These are phyloP conservation scores for Hylia prasina DNA, from an alignment of 2,113 vertebrate species.

Conservation along the genomic window DNA sequence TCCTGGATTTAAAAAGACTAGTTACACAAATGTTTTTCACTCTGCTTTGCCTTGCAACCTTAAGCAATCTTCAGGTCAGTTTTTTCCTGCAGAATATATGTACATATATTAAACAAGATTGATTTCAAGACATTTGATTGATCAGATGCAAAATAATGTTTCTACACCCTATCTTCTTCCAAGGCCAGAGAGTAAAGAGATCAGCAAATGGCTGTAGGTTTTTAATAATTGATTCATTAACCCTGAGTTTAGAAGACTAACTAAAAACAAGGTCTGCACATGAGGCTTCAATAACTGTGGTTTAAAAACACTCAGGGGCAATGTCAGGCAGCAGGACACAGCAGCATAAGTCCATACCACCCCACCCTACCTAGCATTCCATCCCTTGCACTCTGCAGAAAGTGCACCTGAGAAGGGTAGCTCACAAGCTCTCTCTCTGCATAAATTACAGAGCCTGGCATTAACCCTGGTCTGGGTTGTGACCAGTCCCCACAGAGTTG, in stretches of 20 bases:
- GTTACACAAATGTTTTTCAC: background rate
- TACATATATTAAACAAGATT: background rate
- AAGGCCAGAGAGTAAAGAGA: background rate
- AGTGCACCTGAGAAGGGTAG: background rate
- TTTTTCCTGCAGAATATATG: background rate
- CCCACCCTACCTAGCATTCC: background rate
- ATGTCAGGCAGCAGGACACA: background rate
- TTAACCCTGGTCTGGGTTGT: background rate
- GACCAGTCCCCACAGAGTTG: background rate
- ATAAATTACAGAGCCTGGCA: background rate
- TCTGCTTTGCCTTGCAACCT: background rate
- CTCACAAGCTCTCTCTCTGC: background rate
- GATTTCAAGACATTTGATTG: background rate
- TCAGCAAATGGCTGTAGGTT: background rate
- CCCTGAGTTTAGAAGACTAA: background rate
- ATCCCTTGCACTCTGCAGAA: background rate
- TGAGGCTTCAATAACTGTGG: background rate
- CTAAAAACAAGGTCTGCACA: background rate
- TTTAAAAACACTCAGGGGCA: background rate
- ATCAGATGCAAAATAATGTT: background rate
- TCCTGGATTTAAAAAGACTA: background rate
- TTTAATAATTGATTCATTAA: conserved; percentile 1
- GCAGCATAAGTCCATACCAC: background rate
- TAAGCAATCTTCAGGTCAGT: background rate
- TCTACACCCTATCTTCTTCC: background rate